Evolutionary conservation across 2,888 invertebrate genomes (phyloP).

Genomic region (Drosophila nigricruria): DNA sequence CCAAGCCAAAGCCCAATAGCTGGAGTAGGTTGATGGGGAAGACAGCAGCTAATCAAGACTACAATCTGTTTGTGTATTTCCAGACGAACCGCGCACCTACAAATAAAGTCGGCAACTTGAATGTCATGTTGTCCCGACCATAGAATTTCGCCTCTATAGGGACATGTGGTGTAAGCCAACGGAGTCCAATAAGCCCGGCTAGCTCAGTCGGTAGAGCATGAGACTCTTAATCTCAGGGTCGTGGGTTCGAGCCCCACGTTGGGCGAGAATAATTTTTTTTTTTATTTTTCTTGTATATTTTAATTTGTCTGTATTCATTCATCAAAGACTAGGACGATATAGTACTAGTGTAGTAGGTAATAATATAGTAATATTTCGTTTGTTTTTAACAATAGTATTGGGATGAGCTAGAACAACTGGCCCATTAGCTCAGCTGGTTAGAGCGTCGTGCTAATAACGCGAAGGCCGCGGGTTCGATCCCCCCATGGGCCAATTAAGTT

Average conservation of each 20-base stretch:
- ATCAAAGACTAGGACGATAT: too few species aligned
- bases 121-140: neutral
- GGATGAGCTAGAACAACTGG: slow-evolving; percentile 37
- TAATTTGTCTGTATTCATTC: too few species aligned
- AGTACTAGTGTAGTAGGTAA: too few species aligned
- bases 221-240: slow-evolving; percentile 79
- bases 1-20: slow-evolving; percentile 7
- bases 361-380: too few species aligned
- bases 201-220: slow-evolving; percentile 81
- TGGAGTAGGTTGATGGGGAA: neutral
- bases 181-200: slow-evolving; percentile 56
- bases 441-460: slow-evolving; percentile 86
- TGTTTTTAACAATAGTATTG: too few species aligned
- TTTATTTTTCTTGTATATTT: too few species aligned
- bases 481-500: slow-evolving; percentile 83
- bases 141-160: slow-evolving; percentile 29
- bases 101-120: slow-evolving; percentile 15
- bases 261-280: slow-evolving; percentile 38
- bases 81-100: slow-evolving; percentile 4
- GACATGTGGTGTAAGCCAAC: slow-evolving; percentile 11
- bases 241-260: slow-evolving; percentile 82
- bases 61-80: neutral
- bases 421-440: slow-evolving; percentile 86
- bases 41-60: slow-evolving; percentile 8
- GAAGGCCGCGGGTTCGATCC: slow-evolving; percentile 86